Evolutionary conservation across 30 jellyfish, hydroid and myxozoan genomes (phyloP).

Genomic region (Chrysaora quinquecirrha): DNA sequence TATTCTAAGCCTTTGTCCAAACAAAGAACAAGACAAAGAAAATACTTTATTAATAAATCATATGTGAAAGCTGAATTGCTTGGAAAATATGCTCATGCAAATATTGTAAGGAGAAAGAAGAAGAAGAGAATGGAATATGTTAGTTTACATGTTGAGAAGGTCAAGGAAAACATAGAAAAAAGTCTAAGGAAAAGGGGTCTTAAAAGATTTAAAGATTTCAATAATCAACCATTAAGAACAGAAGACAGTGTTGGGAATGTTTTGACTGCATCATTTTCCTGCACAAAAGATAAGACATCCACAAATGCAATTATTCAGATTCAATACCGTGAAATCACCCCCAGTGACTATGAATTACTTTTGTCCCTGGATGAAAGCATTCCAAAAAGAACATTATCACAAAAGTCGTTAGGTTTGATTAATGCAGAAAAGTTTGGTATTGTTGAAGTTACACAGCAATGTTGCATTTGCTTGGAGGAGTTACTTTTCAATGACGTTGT

Average conservation of each 20-base stretch:
- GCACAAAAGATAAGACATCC: too few species aligned
- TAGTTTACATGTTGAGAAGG: neutral
- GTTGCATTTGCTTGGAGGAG: conserved; percentile 64
- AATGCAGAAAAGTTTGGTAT: conserved; percentile 8
- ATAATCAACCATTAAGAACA: too few species aligned
- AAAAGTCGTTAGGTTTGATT: neutral
- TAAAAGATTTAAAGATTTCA: too few species aligned
- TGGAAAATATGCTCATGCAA: too few species aligned
- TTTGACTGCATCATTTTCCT: too few species aligned
- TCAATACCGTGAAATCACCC: conserved; percentile 58
- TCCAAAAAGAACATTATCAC: conserved; percentile 23
- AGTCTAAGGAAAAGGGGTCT: neutral
- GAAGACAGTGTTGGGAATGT: too few species aligned
- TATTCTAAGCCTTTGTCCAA: too few species aligned
- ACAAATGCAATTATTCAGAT: conserved; percentile 6
- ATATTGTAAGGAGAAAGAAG: too few species aligned
- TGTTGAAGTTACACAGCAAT: conserved; percentile 16
- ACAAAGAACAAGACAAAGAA: too few species aligned
- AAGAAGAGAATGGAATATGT: neutral
- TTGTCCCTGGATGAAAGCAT: conserved; percentile 25
- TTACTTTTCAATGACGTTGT: conserved; percentile 7
- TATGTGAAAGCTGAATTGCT: too few species aligned
- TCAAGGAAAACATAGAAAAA: too few species aligned
- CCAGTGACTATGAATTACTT: conserved; percentile 50
- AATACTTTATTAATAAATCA: too few species aligned